phyloP scores from a whole-genome alignment of 2,888 invertebrate species.

The Nephrocerus scutellatus region DNA sequence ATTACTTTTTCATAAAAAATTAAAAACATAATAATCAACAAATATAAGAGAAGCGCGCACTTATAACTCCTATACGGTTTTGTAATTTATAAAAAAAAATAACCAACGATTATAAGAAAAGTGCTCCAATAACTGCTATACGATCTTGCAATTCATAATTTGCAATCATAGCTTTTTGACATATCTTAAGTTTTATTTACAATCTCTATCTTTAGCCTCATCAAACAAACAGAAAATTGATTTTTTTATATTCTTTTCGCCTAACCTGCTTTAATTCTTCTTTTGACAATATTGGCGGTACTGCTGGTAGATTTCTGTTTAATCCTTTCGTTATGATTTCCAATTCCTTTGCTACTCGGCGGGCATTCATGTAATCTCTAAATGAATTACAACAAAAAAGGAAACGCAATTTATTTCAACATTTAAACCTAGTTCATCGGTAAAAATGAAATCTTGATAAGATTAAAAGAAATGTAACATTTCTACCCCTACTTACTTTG shows the following conservation, averaged over 20 bases:
- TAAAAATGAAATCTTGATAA: neutral
- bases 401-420: neutral
- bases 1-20: neutral
- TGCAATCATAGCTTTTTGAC: no score
- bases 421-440: neutral
- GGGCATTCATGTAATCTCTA: slow-evolving; percentile 97
- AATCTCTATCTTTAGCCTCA: neutral
- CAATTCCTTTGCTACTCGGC: slow-evolving; percentile 91
- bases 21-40: neutral
- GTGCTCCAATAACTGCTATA: no score
- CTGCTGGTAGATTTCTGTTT: slow-evolving; percentile 90
- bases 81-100: no score
- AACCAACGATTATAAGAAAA: no score
- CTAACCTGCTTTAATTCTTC: slow-evolving; percentile 87
- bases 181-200: no score
- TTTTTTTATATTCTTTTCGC: neutral
- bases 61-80: no score
- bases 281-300: slow-evolving; percentile 85
- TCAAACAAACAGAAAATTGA: neutral
- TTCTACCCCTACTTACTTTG: slow-evolving; percentile 47
- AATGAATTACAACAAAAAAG: neutral
- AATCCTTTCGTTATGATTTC: slow-evolving; percentile 92
- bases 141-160: no score
- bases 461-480: neutral
- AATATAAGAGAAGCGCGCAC: neutral